These are phyloP conservation scores for Nautilus pompilius DNA, from an alignment of 1,140 invertebrate species.

Conservation along the genomic window DNA sequence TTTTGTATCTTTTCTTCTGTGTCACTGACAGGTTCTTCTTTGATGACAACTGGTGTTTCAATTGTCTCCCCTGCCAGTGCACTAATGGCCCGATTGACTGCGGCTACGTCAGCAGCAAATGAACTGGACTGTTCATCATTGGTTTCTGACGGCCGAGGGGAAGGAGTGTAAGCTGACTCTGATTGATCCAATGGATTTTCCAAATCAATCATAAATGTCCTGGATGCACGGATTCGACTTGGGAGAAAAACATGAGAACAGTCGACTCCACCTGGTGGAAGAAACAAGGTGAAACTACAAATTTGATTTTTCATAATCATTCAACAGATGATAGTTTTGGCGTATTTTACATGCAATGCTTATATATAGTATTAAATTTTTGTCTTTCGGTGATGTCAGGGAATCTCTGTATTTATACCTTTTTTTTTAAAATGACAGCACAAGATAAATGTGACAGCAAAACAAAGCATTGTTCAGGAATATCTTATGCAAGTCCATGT, in stretches of 20 bases:
- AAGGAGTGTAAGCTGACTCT: neutral
- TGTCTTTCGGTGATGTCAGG: no score
- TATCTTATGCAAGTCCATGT: no score
- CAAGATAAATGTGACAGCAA: no score
- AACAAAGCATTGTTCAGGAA: no score
- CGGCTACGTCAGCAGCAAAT: constrained; percentile 3
- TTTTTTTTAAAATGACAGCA: no score
- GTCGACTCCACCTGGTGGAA: constrained; percentile 10
- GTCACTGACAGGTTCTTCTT: constrained; percentile 4
- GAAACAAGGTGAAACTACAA: neutral
- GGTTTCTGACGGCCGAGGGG: neutral
- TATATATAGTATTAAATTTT: no score
- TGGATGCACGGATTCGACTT: constrained; percentile 1
- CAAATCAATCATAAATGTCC: neutral
- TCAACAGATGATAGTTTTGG: no score
- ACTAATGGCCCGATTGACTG: neutral
- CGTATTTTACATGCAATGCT: no score
- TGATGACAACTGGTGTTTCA: neutral
- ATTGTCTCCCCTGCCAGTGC: neutral
- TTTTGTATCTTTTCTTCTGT: neutral
- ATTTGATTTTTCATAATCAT: neutral
- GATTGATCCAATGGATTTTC: neutral
- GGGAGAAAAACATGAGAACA: constrained; percentile 11
- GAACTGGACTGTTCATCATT: neutral
- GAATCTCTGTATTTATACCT: no score